Conservation (phyloP, 2,113 vertebrate genomes). For the Monarcha castaneiventris region DNA sequence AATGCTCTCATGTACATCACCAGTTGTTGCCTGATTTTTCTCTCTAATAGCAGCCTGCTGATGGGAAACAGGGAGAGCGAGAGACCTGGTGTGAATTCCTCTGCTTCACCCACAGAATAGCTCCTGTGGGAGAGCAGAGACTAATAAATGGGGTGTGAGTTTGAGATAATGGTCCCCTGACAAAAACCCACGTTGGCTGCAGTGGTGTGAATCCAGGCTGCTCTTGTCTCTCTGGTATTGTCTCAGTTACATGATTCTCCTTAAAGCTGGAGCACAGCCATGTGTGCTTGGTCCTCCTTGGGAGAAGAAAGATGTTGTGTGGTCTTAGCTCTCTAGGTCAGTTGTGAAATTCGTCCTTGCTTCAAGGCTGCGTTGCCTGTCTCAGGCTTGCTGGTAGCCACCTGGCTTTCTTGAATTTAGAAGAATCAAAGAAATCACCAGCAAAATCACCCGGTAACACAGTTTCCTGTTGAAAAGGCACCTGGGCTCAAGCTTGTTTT, state of each 20-base stretch:
- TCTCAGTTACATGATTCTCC: background rate
- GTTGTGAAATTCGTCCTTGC: background rate
- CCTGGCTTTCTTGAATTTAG: background rate
- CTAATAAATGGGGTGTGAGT: slow-evolving; percentile 11
- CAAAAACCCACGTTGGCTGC: background rate
- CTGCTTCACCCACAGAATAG: background rate
- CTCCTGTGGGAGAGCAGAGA: background rate
- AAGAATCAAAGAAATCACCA: background rate
- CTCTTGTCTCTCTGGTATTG: background rate
- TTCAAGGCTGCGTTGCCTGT: background rate
- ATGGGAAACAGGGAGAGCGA: background rate
- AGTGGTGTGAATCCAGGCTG: background rate
- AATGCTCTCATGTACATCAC: background rate
- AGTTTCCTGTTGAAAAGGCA: background rate
- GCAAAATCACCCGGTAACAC: background rate
- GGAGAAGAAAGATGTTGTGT: background rate
- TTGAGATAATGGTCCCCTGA: slow-evolving; percentile 1
- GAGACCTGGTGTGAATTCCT: background rate
- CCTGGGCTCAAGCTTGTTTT: background rate
- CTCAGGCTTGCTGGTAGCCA: background rate
- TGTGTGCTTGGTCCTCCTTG: background rate
- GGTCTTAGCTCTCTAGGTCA: background rate
- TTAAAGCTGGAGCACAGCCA: background rate
- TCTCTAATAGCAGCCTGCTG: slow-evolving; percentile 3
- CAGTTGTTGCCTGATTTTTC: background rate